phyloP scores from a whole-genome alignment of 2,888 invertebrate species.

The Dione juno region DNA sequence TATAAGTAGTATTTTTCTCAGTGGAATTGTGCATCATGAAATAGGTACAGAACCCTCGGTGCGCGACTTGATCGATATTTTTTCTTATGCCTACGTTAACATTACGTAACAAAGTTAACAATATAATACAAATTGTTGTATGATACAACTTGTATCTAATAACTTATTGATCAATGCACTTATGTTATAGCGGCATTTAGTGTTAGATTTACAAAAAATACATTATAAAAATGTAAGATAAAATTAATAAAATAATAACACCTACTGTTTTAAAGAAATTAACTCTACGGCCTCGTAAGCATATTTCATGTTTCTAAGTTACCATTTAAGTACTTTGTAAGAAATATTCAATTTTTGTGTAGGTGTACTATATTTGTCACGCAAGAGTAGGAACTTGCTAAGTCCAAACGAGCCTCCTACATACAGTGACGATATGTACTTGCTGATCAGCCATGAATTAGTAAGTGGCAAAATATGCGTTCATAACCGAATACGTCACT shows the following conservation, averaged over 20 bases:
- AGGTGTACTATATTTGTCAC: slow-evolving; percentile 11
- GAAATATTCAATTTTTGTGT: slow-evolving; percentile 8
- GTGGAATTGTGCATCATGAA: no score
- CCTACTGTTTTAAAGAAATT: neutral
- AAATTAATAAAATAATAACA: no score
- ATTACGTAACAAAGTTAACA: no score
- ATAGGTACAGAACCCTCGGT: no score
- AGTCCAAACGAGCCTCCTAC: slow-evolving; percentile 19
- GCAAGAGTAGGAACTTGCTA: slow-evolving; percentile 1
- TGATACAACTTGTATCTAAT: no score
- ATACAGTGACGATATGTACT: slow-evolving; percentile 6
- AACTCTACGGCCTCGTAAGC: neutral
- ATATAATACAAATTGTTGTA: no score
- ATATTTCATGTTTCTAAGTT: neutral
- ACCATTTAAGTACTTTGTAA: slow-evolving; percentile 20
- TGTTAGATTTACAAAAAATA: no score
- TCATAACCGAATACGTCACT: slow-evolving; percentile 15
- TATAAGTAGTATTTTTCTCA: no score
- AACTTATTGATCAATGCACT: neutral
- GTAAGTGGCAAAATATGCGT: slow-evolving; percentile 19
- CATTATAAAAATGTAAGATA: no score
- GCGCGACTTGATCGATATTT: no score
- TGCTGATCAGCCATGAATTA: slow-evolving; percentile 11
- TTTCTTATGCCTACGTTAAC: no score
- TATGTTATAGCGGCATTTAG: no score